These are phyloP conservation scores for Leptinotarsa defecta DNA, from an alignment of 1,140 invertebrate species.

Conservation along the genomic window DNA sequence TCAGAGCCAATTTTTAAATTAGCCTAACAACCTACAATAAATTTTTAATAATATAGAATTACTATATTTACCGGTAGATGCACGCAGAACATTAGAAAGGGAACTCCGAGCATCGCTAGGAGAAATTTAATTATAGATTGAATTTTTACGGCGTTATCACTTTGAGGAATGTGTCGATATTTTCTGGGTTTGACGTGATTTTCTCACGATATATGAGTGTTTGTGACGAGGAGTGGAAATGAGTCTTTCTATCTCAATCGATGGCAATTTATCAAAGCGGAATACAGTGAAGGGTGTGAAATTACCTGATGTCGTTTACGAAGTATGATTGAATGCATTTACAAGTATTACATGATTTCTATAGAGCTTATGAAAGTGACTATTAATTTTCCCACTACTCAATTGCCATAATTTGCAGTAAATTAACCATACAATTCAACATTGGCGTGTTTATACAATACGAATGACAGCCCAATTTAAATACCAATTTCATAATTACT, in stretches of 20 bases:
- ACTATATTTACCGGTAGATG: slow-evolving; percentile 22
- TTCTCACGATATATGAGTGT: slow-evolving; percentile 1
- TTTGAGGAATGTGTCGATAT: not conserved
- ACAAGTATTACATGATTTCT: too few species aligned
- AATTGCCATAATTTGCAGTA: too few species aligned
- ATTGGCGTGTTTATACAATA: too few species aligned
- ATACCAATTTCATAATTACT: too few species aligned
- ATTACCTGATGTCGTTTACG: not conserved
- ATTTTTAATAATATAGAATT: slow-evolving; percentile 15
- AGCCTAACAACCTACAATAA: slow-evolving; percentile 11
- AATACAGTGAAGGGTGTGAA: slow-evolving; percentile 1
- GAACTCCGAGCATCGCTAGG: not conserved
- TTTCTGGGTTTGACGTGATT: not conserved
- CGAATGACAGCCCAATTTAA: too few species aligned
- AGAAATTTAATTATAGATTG: slow-evolving; percentile 4
- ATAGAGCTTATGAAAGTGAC: too few species aligned
- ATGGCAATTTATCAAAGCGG: not conserved
- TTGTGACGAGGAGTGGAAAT: not conserved
- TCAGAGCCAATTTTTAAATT: slow-evolving; percentile 23
- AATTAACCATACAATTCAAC: too few species aligned
- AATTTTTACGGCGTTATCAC: slow-evolving; percentile 3
- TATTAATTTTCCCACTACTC: too few species aligned
- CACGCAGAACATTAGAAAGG: slow-evolving; percentile 10
- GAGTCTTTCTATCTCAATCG: not conserved
- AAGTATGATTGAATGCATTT: not conserved